These are phyloP conservation scores for Mustelus asterias DNA, from an alignment of 2,113 vertebrate genomes.

Conservation along the genomic window DNA sequence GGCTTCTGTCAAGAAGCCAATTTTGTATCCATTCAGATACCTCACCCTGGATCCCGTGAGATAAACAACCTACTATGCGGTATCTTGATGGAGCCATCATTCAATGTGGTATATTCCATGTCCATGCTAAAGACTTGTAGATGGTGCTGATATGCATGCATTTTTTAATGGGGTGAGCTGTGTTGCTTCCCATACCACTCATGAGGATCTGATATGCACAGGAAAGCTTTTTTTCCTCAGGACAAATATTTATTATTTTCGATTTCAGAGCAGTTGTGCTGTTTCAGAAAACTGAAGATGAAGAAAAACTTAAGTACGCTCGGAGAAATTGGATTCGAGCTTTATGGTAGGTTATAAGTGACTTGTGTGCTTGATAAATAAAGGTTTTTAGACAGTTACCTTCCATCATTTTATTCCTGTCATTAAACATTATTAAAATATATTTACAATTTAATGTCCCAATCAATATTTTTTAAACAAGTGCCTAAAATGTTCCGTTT, in stretches of 20 bases:
- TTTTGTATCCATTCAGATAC: too few species aligned
- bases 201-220: neutral
- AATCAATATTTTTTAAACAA: neutral
- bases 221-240: slow-evolving; percentile 15
- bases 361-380: neutral
- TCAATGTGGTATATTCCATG: neutral
- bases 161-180: neutral
- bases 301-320: slow-evolving; percentile 61
- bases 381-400: neutral
- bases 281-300: slow-evolving; percentile 58
- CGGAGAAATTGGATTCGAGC: slow-evolving; percentile 74
- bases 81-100: neutral
- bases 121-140: neutral
- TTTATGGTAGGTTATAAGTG: slow-evolving; percentile 73
- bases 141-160: neutral
- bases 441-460: too few species aligned
- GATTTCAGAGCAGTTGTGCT: slow-evolving; percentile 67
- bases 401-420: neutral
- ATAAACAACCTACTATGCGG: too few species aligned
- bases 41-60: too few species aligned
- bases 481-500: neutral
- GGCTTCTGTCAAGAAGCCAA: too few species aligned
- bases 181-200: neutral
- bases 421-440: neutral
- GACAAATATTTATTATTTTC: neutral